These are phyloP conservation scores for Tetragonula clypearis DNA, from an alignment of 1,140 invertebrate species.

Conservation along the genomic window DNA sequence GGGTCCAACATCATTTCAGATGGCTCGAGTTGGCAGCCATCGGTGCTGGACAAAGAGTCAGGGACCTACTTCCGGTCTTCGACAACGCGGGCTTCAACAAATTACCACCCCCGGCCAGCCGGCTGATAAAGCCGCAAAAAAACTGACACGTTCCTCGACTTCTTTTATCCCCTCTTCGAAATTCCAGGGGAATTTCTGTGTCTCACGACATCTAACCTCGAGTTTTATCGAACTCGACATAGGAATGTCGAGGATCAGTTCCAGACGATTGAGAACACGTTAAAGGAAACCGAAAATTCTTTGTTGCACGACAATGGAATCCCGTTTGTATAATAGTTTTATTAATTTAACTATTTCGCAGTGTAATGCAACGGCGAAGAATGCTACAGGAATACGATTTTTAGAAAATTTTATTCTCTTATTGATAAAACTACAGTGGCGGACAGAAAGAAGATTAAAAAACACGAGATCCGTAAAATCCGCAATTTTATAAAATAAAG, in stretches of 20 bases:
- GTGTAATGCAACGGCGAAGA: neutral
- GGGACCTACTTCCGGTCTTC: conserved; percentile 90
- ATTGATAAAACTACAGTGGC: neutral
- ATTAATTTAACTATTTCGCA: neutral
- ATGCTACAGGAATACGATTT: neutral
- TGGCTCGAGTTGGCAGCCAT: conserved; percentile 77
- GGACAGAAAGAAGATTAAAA: too few species aligned
- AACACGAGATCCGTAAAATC: too few species aligned
- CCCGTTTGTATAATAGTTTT: neutral
- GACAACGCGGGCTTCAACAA: conserved; percentile 90
- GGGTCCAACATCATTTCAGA: conserved; percentile 62
- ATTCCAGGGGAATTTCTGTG: conserved; percentile 29
- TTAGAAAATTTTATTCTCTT: neutral
- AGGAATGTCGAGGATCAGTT: neutral
- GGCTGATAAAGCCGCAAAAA: conserved; percentile 87
- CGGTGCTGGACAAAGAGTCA: conserved; percentile 84
- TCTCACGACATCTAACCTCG: neutral
- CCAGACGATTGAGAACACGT: neutral
- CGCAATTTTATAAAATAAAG: too few species aligned
- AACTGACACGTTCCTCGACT: conserved; percentile 69
- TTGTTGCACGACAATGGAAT: neutral
- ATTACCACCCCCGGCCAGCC: conserved; percentile 89
- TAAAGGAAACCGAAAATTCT: neutral
- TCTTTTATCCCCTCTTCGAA: conserved; percentile 3
- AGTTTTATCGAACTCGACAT: too few species aligned